Conservation (phyloP, 2,797 vertebrate species). For the Diglossa cyanea region DNA sequence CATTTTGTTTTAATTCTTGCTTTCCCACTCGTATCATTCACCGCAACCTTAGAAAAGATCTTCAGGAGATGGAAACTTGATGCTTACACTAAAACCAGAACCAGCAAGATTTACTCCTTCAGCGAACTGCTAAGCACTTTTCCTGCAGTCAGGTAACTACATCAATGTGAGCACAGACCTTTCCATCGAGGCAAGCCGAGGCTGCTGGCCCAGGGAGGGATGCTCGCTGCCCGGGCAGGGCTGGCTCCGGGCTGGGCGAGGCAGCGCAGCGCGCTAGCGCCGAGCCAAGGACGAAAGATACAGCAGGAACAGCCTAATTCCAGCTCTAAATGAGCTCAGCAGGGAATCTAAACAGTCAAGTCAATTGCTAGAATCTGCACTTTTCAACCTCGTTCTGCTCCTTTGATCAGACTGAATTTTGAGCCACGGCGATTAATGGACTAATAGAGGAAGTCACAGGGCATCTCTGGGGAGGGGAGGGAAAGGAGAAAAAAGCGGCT, state of each 20-base stretch:
- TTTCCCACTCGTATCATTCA: background rate
- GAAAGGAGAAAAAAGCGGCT: background rate
- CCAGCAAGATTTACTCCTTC: background rate
- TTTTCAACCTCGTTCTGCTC: conserved; percentile 62
- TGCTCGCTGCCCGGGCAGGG: background rate
- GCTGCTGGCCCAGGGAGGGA: background rate
- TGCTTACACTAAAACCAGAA: background rate
- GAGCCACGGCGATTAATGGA: conserved; percentile 60
- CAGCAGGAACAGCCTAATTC: conserved; percentile 53
- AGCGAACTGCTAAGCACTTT: background rate
- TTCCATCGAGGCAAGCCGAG: background rate
- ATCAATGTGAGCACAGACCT: background rate
- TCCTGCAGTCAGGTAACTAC: background rate
- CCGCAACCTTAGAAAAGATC: background rate
- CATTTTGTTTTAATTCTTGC: background rate
- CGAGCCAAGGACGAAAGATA: conserved; percentile 31
- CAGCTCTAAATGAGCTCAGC: conserved; percentile 61
- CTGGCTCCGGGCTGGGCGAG: background rate
- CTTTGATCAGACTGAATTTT: conserved; percentile 65
- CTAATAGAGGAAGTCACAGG: conserved; percentile 57
- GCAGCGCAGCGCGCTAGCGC: background rate
- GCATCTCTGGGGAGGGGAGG: conserved; percentile 12
- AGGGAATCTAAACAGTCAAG: conserved; percentile 53
- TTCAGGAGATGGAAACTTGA: background rate
- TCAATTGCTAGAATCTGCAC: conserved; percentile 58